Evolutionary conservation across 1,140 invertebrate species (phyloP).

Genomic region (Cyclargus thomasi): DNA sequence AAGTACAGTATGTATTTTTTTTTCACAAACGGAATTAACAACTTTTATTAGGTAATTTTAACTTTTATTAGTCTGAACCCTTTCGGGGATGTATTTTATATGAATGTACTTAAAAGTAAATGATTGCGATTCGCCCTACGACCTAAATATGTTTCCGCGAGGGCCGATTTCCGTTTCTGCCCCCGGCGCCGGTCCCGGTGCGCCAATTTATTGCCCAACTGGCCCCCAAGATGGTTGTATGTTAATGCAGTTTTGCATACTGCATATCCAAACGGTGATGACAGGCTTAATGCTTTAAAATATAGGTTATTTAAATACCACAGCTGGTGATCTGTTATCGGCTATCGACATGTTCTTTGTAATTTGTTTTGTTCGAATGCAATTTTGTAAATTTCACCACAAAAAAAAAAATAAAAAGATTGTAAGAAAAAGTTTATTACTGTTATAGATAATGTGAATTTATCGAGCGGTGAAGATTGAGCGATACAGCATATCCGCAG

Average conservation of each 20-base stretch:
- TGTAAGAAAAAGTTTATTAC: too few relatives aligned
- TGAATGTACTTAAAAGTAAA: not conserved
- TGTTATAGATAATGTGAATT: too few relatives aligned
- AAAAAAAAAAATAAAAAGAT: too few relatives aligned
- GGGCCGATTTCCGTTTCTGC: not conserved
- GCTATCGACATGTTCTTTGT: too few relatives aligned
- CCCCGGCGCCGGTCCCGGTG: not conserved
- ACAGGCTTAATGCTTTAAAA: not conserved
- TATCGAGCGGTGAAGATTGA: conserved; percentile 1
- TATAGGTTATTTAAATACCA: not conserved
- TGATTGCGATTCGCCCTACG: not conserved
- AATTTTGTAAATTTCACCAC: too few relatives aligned
- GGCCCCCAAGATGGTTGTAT: not conserved
- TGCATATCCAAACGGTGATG: not conserved
- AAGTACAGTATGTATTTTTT: too few relatives aligned
- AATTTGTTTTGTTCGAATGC: not conserved
- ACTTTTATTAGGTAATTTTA: too few relatives aligned
- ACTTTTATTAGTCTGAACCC: too few relatives aligned
- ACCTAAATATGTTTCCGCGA: not conserved
- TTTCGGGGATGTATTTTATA: not conserved
- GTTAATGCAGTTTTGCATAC: not conserved
- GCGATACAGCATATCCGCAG: conserved; percentile 22
- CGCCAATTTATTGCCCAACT: not conserved
- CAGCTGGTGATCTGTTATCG: conserved; percentile 18
- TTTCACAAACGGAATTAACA: too few relatives aligned